These are phyloP conservation scores for Florisuga fusca DNA, from an alignment of 2,797 vertebrate species.

Conservation along the genomic window DNA sequence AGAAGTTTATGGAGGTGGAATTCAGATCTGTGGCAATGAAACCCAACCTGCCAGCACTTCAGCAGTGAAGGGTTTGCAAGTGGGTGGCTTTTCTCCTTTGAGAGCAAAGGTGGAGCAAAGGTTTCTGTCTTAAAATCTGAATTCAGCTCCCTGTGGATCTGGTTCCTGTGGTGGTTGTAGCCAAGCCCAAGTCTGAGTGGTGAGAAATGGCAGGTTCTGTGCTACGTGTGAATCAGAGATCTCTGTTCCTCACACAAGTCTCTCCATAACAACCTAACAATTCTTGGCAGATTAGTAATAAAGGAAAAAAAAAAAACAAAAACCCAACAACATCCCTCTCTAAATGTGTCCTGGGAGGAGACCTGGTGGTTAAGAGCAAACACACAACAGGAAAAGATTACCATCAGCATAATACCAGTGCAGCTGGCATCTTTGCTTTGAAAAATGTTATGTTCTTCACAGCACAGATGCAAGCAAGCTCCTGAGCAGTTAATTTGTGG, in stretches of 20 bases:
- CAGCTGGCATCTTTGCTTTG: neutral
- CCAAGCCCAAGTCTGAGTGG: neutral
- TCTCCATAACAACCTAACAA: neutral
- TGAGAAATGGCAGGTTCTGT: neutral
- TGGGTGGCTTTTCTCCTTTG: neutral
- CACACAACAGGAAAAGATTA: neutral
- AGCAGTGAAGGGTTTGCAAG: neutral
- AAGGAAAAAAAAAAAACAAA: neutral
- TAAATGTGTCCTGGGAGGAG: neutral
- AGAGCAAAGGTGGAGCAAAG: neutral
- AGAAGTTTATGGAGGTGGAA: neutral
- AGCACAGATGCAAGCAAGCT: neutral
- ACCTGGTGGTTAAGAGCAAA: neutral
- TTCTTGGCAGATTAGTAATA: neutral
- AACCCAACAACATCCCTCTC: fast-evolving
- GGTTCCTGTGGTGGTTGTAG: neutral
- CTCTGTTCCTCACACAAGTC: neutral
- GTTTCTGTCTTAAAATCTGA: neutral
- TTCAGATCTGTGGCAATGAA: neutral
- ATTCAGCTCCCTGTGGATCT: neutral
- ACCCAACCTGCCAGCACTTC: neutral
- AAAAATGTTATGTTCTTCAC: neutral
- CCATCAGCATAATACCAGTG: neutral
- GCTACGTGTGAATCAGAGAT: neutral
- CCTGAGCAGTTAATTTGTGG: neutral